These are phyloP conservation scores for Pelmatolapia mariae DNA, from an alignment of 2,113 vertebrate genomes.

Conservation along the genomic window DNA sequence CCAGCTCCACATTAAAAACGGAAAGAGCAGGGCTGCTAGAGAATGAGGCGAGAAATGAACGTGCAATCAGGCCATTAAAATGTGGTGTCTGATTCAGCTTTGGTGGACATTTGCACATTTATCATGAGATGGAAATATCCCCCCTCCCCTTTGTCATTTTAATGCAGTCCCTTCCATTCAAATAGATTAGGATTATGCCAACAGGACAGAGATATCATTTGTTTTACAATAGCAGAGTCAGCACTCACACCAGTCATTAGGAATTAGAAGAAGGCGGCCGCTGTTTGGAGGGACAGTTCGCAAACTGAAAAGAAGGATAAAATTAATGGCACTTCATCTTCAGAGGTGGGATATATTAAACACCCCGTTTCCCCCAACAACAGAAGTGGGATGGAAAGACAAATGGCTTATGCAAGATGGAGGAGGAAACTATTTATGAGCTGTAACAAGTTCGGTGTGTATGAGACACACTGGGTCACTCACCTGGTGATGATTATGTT, in stretches of 20 bases:
- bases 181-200: constrained; percentile 69
- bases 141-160: constrained; percentile 45
- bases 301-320: constrained; percentile 25
- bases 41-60: constrained; percentile 85
- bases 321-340: constrained; percentile 35
- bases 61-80: constrained; percentile 86
- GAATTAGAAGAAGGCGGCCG: constrained; percentile 33
- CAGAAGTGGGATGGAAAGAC: constrained; percentile 12
- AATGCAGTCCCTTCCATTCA: constrained; percentile 63
- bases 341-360: constrained; percentile 7
- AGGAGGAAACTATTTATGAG: not conserved
- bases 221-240: constrained; percentile 63
- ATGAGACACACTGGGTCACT: constrained; percentile 28
- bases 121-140: constrained; percentile 70
- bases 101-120: constrained; percentile 78
- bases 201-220: constrained; percentile 71
- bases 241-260: constrained; percentile 50
- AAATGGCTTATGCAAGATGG: constrained; percentile 9
- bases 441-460: not conserved
- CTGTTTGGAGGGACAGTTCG: constrained; percentile 12
- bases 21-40: constrained; percentile 55
- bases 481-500: constrained; percentile 32
- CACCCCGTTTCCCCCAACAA: not conserved
- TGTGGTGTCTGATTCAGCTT: constrained; percentile 74
- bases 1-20: constrained; percentile 81